A percentile compares a stretch with the other conserved stretches of the same genome.
Evolutionary conservation across 2,113 vertebrate species (phyloP).

Genomic region (Passer montanus): DNA sequence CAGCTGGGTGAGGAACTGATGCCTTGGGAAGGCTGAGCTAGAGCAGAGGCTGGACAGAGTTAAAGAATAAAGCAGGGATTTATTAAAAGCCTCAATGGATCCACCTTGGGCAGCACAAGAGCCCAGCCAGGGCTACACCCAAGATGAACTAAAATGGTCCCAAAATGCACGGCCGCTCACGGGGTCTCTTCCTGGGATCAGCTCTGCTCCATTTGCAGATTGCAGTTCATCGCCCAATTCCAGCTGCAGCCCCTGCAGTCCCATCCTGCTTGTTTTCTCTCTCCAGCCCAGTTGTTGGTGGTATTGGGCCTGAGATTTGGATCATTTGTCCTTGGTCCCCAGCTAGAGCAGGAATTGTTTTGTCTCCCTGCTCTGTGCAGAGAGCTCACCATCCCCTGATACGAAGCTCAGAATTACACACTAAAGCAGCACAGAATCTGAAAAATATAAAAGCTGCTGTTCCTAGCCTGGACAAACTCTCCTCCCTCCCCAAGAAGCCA

Average conservation of each 20-base stretch:
- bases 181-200: rapidly evolving
- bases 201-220: background rate
- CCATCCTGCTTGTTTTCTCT: background rate
- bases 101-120: background rate
- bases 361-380: background rate
- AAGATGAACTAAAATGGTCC: background rate
- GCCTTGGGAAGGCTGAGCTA: background rate
- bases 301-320: background rate
- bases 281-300: background rate
- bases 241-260: background rate
- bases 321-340: background rate
- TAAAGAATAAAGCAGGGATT: background rate
- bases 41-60: background rate
- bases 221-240: background rate
- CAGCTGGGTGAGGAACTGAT: background rate
- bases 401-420: background rate
- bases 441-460: background rate
- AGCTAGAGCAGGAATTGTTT: background rate
- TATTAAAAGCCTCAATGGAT: background rate
- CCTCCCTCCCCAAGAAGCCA: background rate
- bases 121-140: background rate
- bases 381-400: background rate
- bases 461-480: background rate
- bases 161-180: rapidly evolving
- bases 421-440: background rate